Evolutionary conservation across 2,888 invertebrate genomes (phyloP), one percentile per base, ranked within the genome.

Genomic region (Lasioglossum zephyrum): DNA sequence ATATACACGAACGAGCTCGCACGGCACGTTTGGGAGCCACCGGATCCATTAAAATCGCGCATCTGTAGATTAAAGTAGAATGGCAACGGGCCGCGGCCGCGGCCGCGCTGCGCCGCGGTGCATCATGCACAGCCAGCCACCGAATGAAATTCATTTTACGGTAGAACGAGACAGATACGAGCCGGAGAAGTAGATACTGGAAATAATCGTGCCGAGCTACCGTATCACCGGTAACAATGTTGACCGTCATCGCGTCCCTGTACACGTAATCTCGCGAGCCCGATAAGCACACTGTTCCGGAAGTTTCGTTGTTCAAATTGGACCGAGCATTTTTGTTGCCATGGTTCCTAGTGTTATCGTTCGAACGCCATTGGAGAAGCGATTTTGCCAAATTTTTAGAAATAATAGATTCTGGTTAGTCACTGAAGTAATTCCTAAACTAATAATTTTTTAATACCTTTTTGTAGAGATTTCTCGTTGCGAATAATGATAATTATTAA

Each of bases 21-120:
- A 84, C 86, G 83, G 79, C 31, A 85, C 91, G 73, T 86, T 36
- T 81, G 85, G 87, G 85, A 84, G 53, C 72, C 16, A 8, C n/a
- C 26, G 75, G 47, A 44, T 73, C 53, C 82, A 41, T 76, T 84
- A 74, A 78, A 74, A 57, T 47, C 75, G 74, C 72, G 78, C 84
- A 85, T 85, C 85, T 26, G 57, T 73, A 60, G 79, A 85, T 85
- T 85, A 85, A 84, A 85, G 85, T 73, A 76, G 76, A 79, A 76
- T 26, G 84, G 11, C 31, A 22, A 11, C 70, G 60, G 9, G 39
- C 39, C 66, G 44, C 47, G 9, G 39, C 39, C 66, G 44, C 47
- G 9, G 22, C 39, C 66, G 44, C 47, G 31, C 31, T 31, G 31
- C 31, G 66, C n/a, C n/a, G 31, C 1, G 31, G 49, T 13, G 26